A percentile compares a stretch with the other conserved stretches of the same genome.
phyloP scores from a whole-genome alignment of 2,113 vertebrate species.

The Macquaria ambigua region DNA sequence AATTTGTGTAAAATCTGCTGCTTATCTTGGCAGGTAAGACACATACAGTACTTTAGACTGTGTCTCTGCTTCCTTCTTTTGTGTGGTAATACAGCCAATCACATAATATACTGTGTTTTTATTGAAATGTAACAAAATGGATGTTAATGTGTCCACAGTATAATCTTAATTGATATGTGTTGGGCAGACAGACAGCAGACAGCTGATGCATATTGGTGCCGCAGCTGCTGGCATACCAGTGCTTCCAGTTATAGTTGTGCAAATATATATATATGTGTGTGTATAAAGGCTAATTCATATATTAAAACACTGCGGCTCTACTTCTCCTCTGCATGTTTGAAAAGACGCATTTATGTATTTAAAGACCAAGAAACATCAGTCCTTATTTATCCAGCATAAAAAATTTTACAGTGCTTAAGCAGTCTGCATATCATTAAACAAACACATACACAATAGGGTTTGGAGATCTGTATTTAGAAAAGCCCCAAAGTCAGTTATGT shows the following conservation, averaged over 20 bases:
- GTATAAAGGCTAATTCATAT: background rate
- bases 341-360: background rate
- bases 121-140: too few relatives aligned
- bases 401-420: background rate
- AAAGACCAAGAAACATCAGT: background rate
- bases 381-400: background rate
- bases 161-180: too few relatives aligned
- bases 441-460: too few relatives aligned
- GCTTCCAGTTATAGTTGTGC: background rate
- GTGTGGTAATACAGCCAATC: too few relatives aligned
- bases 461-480: too few relatives aligned
- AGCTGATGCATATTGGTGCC: background rate
- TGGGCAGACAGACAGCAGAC: background rate
- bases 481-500: too few relatives aligned
- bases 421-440: too few relatives aligned
- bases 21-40: background rate
- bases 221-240: background rate
- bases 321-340: background rate
- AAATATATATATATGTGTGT: background rate
- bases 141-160: too few relatives aligned
- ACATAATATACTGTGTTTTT: too few relatives aligned
- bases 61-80: too few relatives aligned
- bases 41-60: too few relatives aligned
- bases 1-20: background rate
- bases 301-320: background rate